phyloP scores from a whole-genome alignment of 2,888 invertebrate genomes.

The Coenonympha glycerion region DNA sequence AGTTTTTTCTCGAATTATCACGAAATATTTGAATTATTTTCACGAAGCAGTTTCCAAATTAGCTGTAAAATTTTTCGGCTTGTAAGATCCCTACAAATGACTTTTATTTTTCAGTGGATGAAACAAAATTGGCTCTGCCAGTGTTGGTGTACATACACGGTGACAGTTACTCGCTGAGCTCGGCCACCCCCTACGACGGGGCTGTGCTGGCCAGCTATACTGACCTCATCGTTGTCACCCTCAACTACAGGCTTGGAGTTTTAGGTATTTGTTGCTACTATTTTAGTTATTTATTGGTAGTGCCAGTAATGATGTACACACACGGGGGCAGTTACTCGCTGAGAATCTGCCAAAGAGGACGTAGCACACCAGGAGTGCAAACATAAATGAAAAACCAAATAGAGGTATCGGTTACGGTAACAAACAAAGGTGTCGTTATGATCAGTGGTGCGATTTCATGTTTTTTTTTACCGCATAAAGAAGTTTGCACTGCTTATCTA shows the following conservation, averaged over 20 bases:
- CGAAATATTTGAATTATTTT: too few species aligned
- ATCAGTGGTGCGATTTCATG: too few species aligned
- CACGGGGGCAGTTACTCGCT: background rate
- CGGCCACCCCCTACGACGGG: conserved; percentile 97
- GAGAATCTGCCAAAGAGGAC: too few species aligned
- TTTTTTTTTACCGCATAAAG: too few species aligned
- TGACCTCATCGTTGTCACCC: conserved; percentile 93
- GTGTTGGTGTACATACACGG: conserved; percentile 91
- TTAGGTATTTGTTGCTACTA: conserved; percentile 76
- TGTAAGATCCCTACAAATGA: background rate
- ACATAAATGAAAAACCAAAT: background rate
- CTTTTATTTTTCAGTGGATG: conserved; percentile 68
- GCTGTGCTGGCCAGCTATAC: conserved; percentile 94
- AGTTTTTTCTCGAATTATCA: too few species aligned
- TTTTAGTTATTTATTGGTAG: too few species aligned
- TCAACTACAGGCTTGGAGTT: conserved; percentile 96
- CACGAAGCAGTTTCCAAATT: too few species aligned
- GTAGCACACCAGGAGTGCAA: too few species aligned
- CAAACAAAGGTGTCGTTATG: too few species aligned
- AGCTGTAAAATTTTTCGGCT: too few species aligned
- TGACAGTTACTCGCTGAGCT: conserved; percentile 93
- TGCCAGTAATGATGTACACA: background rate
- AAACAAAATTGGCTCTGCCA: conserved; percentile 77
- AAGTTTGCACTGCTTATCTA: too few species aligned
- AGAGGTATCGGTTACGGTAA: too few species aligned